phyloP scores from a whole-genome alignment of 2,113 vertebrate species.

The Phaethon lepturus region DNA sequence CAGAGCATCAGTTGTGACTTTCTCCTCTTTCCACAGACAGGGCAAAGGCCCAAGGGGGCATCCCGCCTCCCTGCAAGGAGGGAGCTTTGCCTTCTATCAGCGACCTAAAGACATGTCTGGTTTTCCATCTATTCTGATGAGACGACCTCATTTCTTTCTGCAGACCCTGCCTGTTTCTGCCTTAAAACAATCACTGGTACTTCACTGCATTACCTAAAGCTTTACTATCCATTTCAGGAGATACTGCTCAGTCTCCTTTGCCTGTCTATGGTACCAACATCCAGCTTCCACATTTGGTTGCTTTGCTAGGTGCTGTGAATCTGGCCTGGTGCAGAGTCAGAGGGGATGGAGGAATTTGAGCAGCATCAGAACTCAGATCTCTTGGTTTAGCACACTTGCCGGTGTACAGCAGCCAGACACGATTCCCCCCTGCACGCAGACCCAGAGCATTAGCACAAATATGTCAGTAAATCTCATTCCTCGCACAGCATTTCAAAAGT shows the following conservation, averaged over 20 bases:
- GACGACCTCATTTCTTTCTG: not conserved
- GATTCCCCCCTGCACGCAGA: not conserved
- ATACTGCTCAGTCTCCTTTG: not conserved
- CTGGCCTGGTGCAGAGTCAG: not conserved
- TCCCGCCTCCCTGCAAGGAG: not conserved
- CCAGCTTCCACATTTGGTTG: not conserved
- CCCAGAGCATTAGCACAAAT: not conserved
- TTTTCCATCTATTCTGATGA: not conserved
- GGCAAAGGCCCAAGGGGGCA: not conserved
- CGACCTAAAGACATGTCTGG: not conserved
- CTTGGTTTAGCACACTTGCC: not conserved
- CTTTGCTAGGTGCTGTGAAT: not conserved
- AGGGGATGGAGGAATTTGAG: not conserved
- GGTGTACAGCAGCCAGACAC: not conserved
- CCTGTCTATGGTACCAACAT: not conserved
- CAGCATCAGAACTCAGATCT: not conserved
- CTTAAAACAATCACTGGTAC: not conserved
- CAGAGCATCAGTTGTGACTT: conserved; percentile 9
- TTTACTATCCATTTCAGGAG: not conserved
- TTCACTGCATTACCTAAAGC: not conserved
- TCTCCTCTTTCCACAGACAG: not conserved
- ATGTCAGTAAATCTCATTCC: not conserved
- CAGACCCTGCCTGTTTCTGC: not conserved
- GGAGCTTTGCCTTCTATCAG: not conserved
- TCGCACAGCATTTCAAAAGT: not conserved